Evolutionary conservation across 1,140 invertebrate genomes (phyloP).

Genomic region (Pogonomyrmex californicus): DNA sequence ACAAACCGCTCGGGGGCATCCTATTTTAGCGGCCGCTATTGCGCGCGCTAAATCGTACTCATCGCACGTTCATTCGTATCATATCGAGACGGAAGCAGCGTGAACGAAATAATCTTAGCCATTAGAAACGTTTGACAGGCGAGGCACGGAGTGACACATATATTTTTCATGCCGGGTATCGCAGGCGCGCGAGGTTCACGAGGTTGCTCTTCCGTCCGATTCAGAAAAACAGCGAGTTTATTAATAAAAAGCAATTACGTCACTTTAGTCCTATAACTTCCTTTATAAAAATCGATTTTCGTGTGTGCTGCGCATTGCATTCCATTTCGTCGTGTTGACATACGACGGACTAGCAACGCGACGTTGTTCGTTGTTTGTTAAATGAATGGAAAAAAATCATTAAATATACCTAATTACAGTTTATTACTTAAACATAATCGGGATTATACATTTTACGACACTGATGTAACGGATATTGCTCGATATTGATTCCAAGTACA

Average conservation of each 20-base stretch:
- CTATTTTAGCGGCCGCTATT: slow-evolving; percentile 11
- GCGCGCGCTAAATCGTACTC: slow-evolving; percentile 42
- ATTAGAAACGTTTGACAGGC: slow-evolving; percentile 58
- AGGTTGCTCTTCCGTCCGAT: slow-evolving; percentile 19
- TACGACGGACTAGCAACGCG: slow-evolving; percentile 5
- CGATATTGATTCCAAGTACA: slow-evolving; percentile 13
- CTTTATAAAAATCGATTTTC: background rate
- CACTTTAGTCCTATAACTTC: background rate
- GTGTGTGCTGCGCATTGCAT: background rate
- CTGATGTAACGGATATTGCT: background rate
- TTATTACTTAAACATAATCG: background rate
- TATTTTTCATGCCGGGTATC: slow-evolving; percentile 40
- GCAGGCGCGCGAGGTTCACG: background rate
- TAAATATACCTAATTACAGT: slow-evolving; percentile 44
- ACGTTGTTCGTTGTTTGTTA: slow-evolving; percentile 43
- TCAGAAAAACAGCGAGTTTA: slow-evolving; percentile 7
- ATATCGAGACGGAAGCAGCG: slow-evolving; percentile 57
- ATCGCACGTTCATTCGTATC: slow-evolving; percentile 61
- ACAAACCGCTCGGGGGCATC: slow-evolving; percentile 27
- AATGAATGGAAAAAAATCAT: slow-evolving; percentile 64
- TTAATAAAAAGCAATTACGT: slow-evolving; percentile 20
- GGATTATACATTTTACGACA: background rate
- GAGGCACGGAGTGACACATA: slow-evolving; percentile 38
- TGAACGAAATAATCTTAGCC: slow-evolving; percentile 59
- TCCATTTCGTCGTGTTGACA: background rate